phyloP scores from a whole-genome alignment of 2,888 invertebrate genomes.

The Myathropa florea region DNA sequence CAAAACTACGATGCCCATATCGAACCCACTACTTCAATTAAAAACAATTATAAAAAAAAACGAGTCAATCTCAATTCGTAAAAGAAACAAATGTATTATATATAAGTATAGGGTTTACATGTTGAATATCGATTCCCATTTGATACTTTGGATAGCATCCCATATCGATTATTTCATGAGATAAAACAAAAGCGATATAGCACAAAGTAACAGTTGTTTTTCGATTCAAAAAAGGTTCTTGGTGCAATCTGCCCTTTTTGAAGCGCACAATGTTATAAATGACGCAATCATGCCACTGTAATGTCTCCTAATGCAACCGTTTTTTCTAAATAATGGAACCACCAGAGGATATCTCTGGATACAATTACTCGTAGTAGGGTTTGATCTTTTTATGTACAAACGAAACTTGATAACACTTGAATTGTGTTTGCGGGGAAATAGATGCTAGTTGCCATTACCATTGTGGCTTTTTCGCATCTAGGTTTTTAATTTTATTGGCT shows the following conservation, averaged over 20 bases:
- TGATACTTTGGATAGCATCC: not conserved
- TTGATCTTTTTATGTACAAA: conserved; percentile 31
- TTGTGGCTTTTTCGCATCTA: conserved; percentile 37
- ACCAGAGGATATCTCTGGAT: conserved; percentile 62
- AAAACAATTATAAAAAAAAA: conserved; percentile 22
- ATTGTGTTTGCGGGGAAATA: conserved; percentile 33
- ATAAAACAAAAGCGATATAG: conserved; percentile 8
- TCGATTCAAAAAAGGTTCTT: not conserved
- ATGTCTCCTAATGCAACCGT: not conserved
- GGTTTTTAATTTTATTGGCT: conserved; percentile 51
- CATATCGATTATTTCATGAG: conserved; percentile 33
- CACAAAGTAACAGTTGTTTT: not conserved
- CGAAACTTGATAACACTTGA: conserved; percentile 51
- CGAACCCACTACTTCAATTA: conserved; percentile 33
- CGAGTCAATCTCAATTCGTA: conserved; percentile 50
- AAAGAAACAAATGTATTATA: conserved; percentile 12
- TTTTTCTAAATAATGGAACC: conserved; percentile 45
- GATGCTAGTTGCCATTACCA: conserved; percentile 52
- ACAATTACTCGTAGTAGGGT: conserved; percentile 44
- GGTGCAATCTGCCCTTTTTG: conserved; percentile 31
- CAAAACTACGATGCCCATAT: conserved; percentile 5
- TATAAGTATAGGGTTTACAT: conserved; percentile 25
- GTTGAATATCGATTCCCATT: conserved; percentile 44
- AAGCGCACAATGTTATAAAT: conserved; percentile 32
- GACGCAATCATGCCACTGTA: conserved; percentile 43